Conservation (phyloP, 2,113 vertebrate species). For the Ammodytes dubius region DNA sequence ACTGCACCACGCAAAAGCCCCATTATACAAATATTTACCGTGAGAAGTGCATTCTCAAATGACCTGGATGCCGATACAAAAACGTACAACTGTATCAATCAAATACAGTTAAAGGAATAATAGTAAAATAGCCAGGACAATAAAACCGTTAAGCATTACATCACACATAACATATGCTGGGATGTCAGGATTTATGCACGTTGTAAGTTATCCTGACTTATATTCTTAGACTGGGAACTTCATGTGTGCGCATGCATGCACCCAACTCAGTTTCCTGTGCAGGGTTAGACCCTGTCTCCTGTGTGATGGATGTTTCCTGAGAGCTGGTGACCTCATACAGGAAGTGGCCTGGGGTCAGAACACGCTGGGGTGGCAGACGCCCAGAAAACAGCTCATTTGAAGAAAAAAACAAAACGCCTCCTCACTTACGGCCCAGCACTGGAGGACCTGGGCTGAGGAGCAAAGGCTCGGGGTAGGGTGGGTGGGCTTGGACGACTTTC, state of each 20-base stretch:
- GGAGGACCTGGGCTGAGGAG: constrained; percentile 19
- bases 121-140: background rate
- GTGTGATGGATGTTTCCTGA: constrained; percentile 80
- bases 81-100: background rate
- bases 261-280: constrained; percentile 69
- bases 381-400: constrained; percentile 59
- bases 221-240: background rate
- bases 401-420: constrained; percentile 8
- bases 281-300: constrained; percentile 42
- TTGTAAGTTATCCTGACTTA: constrained; percentile 7
- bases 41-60: too few species aligned
- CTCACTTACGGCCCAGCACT: background rate
- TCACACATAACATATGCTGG: constrained; percentile 31
- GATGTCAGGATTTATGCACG: constrained; percentile 38
- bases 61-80: too few species aligned
- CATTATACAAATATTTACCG: too few species aligned
- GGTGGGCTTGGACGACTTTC: constrained; percentile 32
- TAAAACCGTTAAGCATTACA: constrained; percentile 11
- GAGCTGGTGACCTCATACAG: constrained; percentile 78
- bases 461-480: background rate
- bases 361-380: constrained; percentile 58
- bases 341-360: constrained; percentile 74
- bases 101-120: background rate
- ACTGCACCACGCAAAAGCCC: too few species aligned
- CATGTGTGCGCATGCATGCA: constrained; percentile 32